Evolutionary conservation across 2,888 invertebrate genomes (phyloP).

Genomic region (Epirrhoe tristata): DNA sequence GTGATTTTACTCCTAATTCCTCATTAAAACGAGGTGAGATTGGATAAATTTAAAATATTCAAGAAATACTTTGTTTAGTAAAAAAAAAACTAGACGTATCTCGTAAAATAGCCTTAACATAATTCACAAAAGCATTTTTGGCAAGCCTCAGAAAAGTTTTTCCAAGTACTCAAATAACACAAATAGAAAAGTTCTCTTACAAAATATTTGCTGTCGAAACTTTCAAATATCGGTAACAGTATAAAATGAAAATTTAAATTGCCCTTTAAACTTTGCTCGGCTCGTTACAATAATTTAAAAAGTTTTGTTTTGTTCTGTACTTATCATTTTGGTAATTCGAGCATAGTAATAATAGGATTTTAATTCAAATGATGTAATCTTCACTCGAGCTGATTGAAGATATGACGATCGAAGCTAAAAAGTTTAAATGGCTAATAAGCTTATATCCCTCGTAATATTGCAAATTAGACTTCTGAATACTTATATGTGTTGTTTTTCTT

Average conservation of each 20-base stretch:
- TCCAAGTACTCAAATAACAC: constrained; percentile 45
- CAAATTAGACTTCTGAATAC: background rate
- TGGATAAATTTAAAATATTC: too few species aligned
- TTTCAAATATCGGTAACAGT: constrained; percentile 55
- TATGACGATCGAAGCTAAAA: background rate
- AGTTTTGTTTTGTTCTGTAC: constrained; percentile 46
- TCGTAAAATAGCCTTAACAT: constrained; percentile 2
- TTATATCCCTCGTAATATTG: background rate
- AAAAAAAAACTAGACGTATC: too few species aligned
- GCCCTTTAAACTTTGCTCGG: constrained; percentile 46
- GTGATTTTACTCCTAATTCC: too few species aligned
- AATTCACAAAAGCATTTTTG: constrained; percentile 17
- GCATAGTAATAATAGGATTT: constrained; percentile 11
- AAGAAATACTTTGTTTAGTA: too few species aligned
- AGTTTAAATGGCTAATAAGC: background rate
- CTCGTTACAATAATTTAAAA: constrained; percentile 52
- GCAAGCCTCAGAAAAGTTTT: constrained; percentile 32
- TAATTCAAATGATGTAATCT: constrained; percentile 7
- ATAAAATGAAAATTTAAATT: constrained; percentile 60
- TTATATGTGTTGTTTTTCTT: too few species aligned
- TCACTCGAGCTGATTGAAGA: constrained; percentile 1
- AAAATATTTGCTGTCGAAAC: constrained; percentile 64
- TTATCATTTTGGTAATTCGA: constrained; percentile 42
- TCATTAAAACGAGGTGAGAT: too few species aligned
- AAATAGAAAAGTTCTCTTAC: constrained; percentile 57